A percentile compares a stretch with the other conserved stretches of the same genome.
Evolutionary conservation across 64 coral and sea anemone genomes (phyloP).

Genomic region (Catalaphyllia jardinei): DNA sequence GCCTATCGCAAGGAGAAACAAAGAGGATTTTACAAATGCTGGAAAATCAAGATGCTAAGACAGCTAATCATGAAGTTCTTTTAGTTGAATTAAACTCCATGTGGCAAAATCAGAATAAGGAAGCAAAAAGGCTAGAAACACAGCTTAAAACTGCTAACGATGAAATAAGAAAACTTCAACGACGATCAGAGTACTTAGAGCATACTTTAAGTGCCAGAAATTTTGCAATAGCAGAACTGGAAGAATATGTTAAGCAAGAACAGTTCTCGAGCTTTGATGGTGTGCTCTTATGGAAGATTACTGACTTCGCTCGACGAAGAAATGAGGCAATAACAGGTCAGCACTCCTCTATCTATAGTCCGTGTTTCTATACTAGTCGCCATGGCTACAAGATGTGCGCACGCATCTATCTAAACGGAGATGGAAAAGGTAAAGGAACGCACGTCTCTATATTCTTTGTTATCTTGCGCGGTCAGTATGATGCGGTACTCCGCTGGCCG

Average conservation of each 20-base stretch:
- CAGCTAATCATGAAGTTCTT: slow-evolving; percentile 43
- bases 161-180: slow-evolving; percentile 36
- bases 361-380: slow-evolving; percentile 47
- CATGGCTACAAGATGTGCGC: slow-evolving; percentile 51
- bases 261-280: slow-evolving; percentile 24
- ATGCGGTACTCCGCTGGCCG: slow-evolving; percentile 39
- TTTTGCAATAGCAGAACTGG: slow-evolving; percentile 47
- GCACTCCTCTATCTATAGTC: slow-evolving; percentile 44
- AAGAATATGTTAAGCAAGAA: slow-evolving; percentile 40
- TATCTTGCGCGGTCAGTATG: slow-evolving; percentile 44
- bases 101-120: slow-evolving; percentile 12
- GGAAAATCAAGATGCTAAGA: slow-evolving; percentile 34
- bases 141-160: slow-evolving; percentile 28
- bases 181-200: slow-evolving; percentile 37
- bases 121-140: neutral
- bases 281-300: slow-evolving; percentile 59
- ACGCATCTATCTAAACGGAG: slow-evolving; percentile 38
- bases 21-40: slow-evolving; percentile 14
- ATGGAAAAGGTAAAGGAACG: slow-evolving; percentile 25
- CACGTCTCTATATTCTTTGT: slow-evolving; percentile 26
- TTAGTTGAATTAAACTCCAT: slow-evolving; percentile 34
- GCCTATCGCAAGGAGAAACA: neutral
- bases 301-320: slow-evolving; percentile 22
- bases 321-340: slow-evolving; percentile 49
- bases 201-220: slow-evolving; percentile 28